Evolutionary conservation across 1,140 invertebrate species (phyloP), one percentile per base, ranked within the genome.

Genomic region (Trachymyrmex septentrionalis): DNA sequence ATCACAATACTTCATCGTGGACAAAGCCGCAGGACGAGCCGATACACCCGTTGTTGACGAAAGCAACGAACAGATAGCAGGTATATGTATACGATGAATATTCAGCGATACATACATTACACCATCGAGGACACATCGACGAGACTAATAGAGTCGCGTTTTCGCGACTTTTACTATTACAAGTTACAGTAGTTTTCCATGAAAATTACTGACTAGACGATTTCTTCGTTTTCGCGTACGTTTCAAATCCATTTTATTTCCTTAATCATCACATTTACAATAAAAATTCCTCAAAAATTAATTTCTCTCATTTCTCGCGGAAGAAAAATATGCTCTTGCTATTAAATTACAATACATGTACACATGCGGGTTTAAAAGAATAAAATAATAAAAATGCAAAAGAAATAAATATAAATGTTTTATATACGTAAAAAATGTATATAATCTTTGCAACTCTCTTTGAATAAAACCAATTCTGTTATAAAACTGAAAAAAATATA

Each of bases 1-100:
- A 84, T 84, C 67, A 84, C 80, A 84, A 84, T 84, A 84, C 69
- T 61, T 75, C 69, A 84, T 84, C 27, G 69, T 50, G 80, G 38
- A 84, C 80, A 84, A 84, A 84, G 80, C 80, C 80, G 69, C 69
- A 63, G 55, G 75, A 84, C 80, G 80, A 84, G 38, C 53, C 34
- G 55, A 75, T 50, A 50, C 27, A 75, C 57, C 19, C 69, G 80
- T 48, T 73, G 80, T 82, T 84, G 55, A 84, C 80, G 80, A 84
- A 84, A 84, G 69, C 69, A 84, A 73, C 69, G 69, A 84, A 27
- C 57, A 61, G 48, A 82, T 72, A 72, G 78, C 67, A 53, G 63
- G 14, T 71, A 81, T 59, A 30, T 55, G 44, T 75, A 63, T 21
- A 84, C 75, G 69, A 75, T 84, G 80, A 84, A 84, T 84, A 84